phyloP scores from a whole-genome alignment of 1,140 invertebrate genomes.

The Macrotrachela quadricornifera region DNA sequence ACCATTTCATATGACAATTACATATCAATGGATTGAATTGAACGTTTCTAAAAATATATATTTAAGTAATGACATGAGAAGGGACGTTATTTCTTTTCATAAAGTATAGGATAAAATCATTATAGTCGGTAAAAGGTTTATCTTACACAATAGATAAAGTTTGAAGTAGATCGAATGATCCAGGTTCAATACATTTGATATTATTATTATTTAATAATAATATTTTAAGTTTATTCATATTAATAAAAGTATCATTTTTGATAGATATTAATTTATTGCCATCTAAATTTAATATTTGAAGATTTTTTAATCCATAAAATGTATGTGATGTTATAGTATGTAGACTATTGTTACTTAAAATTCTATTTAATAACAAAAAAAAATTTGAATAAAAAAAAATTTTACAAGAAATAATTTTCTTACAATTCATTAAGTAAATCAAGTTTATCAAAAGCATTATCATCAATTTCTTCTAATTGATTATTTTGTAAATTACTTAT shows the following conservation, averaged over 20 bases:
- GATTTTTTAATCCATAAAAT: too few relatives aligned
- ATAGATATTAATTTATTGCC: constrained; percentile 33
- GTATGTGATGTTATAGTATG: too few relatives aligned
- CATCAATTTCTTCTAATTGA: constrained; percentile 62
- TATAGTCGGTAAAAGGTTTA: too few relatives aligned
- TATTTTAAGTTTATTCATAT: constrained; percentile 18
- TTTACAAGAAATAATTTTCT: constrained; percentile 17
- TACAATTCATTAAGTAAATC: constrained; percentile 62
- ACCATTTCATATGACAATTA: constrained; percentile 81
- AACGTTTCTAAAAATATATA: constrained; percentile 45
- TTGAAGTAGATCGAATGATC: constrained; percentile 64
- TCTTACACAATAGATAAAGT: constrained; percentile 68
- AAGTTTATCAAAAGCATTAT: constrained; percentile 67
- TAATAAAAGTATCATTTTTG: constrained; percentile 31
- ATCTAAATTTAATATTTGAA: constrained; percentile 20
- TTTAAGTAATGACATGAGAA: too few relatives aligned
- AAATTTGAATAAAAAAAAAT: too few relatives aligned
- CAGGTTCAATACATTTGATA: constrained; percentile 75
- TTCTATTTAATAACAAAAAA: too few relatives aligned
- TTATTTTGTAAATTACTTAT: constrained; percentile 62
- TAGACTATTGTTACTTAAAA: too few relatives aligned
- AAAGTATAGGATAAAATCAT: background rate
- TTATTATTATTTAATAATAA: constrained; percentile 67
- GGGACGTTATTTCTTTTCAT: background rate
- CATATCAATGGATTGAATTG: constrained; percentile 77